Base-by-base conservation (phyloP, 2,113 vertebrate species). In the Etheostoma spectabile region DNA sequence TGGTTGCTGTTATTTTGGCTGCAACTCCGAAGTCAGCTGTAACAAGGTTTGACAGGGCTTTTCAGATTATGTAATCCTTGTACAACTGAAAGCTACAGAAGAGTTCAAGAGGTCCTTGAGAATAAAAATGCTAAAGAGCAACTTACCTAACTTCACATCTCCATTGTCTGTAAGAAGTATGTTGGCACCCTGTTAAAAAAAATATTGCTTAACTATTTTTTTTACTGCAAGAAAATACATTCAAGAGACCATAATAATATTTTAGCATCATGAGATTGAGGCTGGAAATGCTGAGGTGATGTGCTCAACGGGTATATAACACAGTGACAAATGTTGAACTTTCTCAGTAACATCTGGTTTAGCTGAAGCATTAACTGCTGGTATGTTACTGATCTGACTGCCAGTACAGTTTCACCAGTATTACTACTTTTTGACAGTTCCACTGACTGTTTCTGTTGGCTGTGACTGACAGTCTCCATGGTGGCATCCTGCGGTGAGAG, bases 1-100 rank as follows among this genome's bases (percentile, higher is more conserved):
- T 99, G 59, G 98, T 99, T 74, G 98, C 98, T 65, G 98, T 99
- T 93, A 99, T 99, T 96, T 99, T 99, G 91, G 98, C 98, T 65
- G 98, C 98, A 4, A 99, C 98, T 80, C 98, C 98, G 53, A 99
- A 99, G 88, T 99, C 98, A 87, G 98, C 98, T 99, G 92, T 21
- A 87, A 84, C 63, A 19, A 27, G 61, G 75, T 82, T 77, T 18
- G 74, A 75, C 38, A 76, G 48, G 63, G 64, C 56, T 77, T 85
- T 89, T 88, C 65, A 84, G 69, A 57, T 92, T 57, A 86, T 59
- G 80, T 79, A 68, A 92, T 49, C 62, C 55, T 77, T 22, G 70
- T 10, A 46, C 21, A 8, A 55, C 33, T 53, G 24, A 73, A 67
- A 66, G 74, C n/a, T 12, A 46, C 24, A 8, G 33, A 57, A 13